These are phyloP conservation scores for Serranus cabrilla DNA, from an alignment of 2,797 vertebrate genomes.

Conservation along the genomic window DNA sequence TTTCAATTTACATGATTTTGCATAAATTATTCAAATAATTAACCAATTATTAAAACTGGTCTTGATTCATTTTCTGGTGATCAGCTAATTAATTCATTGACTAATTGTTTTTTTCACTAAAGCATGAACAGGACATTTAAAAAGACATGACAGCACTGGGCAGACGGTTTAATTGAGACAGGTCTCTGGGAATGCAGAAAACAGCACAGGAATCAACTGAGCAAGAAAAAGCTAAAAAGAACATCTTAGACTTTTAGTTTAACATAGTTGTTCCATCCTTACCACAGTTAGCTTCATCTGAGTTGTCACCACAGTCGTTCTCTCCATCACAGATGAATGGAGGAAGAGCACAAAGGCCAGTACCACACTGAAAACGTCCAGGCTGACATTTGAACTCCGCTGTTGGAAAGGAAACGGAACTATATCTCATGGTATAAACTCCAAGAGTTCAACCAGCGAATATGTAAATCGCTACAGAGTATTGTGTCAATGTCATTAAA, in stretches of 20 bases:
- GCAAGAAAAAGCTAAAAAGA: neutral
- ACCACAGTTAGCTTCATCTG: constrained; percentile 98
- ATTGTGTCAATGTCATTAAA: neutral
- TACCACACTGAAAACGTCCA: constrained; percentile 97
- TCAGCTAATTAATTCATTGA: neutral
- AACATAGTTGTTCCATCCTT: constrained; percentile 57
- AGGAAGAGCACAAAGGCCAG: constrained; percentile 96
- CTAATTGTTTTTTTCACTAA: constrained; percentile 3
- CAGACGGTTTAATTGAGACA: neutral
- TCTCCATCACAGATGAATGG: constrained; percentile 99
- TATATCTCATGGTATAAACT: neutral
- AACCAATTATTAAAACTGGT: neutral
- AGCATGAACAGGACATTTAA: neutral
- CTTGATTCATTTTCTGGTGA: neutral
- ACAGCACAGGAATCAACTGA: neutral
- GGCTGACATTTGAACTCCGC: constrained; percentile 99
- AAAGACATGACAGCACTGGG: neutral
- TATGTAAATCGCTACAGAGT: neutral
- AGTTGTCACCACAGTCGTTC: constrained; percentile 98
- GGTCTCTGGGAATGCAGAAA: neutral
- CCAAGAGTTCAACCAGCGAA: neutral
- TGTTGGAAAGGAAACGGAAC: constrained; percentile 68
- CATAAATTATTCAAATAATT: neutral
- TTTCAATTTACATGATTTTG: neutral
- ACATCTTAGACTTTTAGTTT: neutral